Evolutionary conservation across 2,888 invertebrate genomes (phyloP).

Genomic region (Drosophila neonasuta): DNA sequence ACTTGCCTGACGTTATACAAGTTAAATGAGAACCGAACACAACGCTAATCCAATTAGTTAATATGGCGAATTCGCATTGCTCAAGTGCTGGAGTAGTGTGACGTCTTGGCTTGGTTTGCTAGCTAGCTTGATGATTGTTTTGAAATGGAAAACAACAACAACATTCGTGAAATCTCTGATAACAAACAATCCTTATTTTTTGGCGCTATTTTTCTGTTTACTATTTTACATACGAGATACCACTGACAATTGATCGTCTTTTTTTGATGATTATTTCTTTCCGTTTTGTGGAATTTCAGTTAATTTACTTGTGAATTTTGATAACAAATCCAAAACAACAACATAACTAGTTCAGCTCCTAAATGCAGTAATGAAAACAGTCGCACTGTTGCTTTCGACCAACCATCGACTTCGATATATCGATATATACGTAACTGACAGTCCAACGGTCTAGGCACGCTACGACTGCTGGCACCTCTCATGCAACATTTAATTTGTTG

Average conservation of each 20-base stretch:
- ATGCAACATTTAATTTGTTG: no score
- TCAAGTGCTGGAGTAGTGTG: slow-evolving; percentile 4
- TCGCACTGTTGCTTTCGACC: neutral
- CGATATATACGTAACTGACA: neutral
- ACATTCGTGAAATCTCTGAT: slow-evolving; percentile 6
- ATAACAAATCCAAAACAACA: slow-evolving; percentile 27
- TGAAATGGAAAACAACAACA: neutral
- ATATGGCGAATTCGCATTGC: slow-evolving; percentile 45
- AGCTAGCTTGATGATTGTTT: slow-evolving; percentile 4
- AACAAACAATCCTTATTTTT: neutral
- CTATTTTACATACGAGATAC: neutral
- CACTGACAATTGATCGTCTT: neutral
- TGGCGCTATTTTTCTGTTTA: neutral
- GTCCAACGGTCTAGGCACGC: neutral
- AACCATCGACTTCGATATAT: neutral
- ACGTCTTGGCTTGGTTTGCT: neutral
- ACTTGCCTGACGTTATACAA: slow-evolving; percentile 20
- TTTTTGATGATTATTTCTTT: neutral
- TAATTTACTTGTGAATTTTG: slow-evolving; percentile 44
- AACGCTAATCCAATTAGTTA: slow-evolving; percentile 59
- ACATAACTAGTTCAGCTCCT: no score
- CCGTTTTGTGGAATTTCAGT: neutral
- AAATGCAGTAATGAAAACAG: slow-evolving; percentile 1
- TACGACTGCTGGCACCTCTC: neutral
- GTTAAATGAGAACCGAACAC: slow-evolving; percentile 8